phyloP scores from a whole-genome alignment of 2,113 vertebrate species.

The Copsychus sechellarum region DNA sequence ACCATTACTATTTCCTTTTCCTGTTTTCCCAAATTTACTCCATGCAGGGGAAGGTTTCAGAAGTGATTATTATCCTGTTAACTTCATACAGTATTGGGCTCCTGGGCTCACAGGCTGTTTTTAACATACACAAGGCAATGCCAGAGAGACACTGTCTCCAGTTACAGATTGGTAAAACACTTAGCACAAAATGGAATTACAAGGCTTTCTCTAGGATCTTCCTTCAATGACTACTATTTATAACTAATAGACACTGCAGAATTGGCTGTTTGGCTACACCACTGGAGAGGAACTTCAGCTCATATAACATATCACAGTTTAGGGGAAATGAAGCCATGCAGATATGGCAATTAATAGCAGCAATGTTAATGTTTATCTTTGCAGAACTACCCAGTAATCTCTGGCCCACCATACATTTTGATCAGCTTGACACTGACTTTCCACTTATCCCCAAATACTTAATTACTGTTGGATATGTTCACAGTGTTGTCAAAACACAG shows the following conservation, averaged over 20 bases:
- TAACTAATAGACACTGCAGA: not conserved
- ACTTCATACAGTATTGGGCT: not conserved
- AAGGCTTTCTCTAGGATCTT: not conserved
- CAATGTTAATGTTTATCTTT: not conserved
- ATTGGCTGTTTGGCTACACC: not conserved
- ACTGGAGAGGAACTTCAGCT: not conserved
- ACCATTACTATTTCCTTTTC: not conserved
- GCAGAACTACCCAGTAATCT: not conserved
- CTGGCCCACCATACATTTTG: not conserved
- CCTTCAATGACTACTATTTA: not conserved
- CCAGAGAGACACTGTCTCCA: not conserved
- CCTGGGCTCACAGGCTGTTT: not conserved
- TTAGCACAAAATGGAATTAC: not conserved
- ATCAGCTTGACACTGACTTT: not conserved
- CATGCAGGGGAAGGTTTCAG: not conserved
- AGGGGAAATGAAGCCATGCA: not conserved
- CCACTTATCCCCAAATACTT: not conserved
- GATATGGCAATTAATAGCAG: not conserved
- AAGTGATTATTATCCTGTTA: not conserved
- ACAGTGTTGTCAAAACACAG: not conserved
- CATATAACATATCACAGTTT: rapidly evolving
- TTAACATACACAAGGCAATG: not conserved
- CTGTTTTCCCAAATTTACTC: not conserved
- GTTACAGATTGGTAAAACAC: not conserved
- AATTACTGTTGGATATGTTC: not conserved